Conservation (phyloP, 2,113 vertebrate species). For the Gobio gobio region DNA sequence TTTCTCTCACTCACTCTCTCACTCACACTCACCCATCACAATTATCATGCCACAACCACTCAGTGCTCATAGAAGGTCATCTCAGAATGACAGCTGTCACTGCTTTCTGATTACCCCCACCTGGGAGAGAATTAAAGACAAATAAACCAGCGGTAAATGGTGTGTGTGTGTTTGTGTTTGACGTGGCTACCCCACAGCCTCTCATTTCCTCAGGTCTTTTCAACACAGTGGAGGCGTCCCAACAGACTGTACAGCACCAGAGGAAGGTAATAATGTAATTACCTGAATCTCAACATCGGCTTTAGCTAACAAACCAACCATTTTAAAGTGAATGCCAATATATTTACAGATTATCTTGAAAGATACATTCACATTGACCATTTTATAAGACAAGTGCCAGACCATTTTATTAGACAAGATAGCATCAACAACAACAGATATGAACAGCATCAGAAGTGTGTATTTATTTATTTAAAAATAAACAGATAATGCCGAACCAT, state of each 20-base stretch:
- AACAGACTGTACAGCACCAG: neutral
- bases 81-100: constrained; percentile 80
- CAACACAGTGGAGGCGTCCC: neutral
- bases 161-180: constrained; percentile 34
- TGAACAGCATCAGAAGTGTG: neutral
- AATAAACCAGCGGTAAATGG: constrained; percentile 73
- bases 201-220: neutral
- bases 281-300: constrained; percentile 11
- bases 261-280: neutral
- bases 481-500: neutral
- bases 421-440: neutral
- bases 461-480: neutral
- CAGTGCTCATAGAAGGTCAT: constrained; percentile 72
- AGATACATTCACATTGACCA: neutral
- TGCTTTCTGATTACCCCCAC: constrained; percentile 71
- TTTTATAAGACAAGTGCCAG: neutral
- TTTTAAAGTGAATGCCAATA: constrained; percentile 2
- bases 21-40: constrained; percentile 68
- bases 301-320: neutral
- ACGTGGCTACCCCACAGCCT: constrained; percentile 5
- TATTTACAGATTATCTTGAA: constrained; percentile 2
- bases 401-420: neutral
- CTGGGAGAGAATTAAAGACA: constrained; percentile 78
- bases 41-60: constrained; percentile 76
- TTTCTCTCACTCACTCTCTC: constrained; percentile 64